These are phyloP conservation scores for Hypomesus transpacificus DNA, from an alignment of 2,113 vertebrate species.

Conservation along the genomic window DNA sequence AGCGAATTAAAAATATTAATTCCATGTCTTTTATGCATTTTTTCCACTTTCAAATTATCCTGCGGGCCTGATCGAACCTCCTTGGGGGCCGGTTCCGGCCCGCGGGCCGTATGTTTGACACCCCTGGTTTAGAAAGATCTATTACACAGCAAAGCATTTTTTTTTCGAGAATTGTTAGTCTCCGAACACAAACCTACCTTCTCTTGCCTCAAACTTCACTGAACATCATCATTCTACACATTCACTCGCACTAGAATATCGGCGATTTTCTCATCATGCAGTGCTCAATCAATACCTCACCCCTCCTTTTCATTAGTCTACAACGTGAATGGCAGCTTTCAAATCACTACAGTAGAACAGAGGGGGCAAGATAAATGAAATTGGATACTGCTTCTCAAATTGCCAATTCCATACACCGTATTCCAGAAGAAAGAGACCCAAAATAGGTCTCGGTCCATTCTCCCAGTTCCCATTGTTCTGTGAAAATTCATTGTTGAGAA, in stretches of 20 bases:
- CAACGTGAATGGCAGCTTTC: neutral
- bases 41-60: too few species aligned
- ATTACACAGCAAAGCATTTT: neutral
- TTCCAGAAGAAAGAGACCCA: neutral
- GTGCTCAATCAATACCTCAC: neutral
- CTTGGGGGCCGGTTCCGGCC: too few species aligned
- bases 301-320: too few species aligned
- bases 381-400: constrained; percentile 7
- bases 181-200: too few species aligned
- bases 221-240: neutral
- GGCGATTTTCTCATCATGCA: neutral
- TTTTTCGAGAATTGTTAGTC: too few species aligned
- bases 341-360: neutral
- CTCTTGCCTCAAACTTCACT: too few species aligned
- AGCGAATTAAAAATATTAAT: too few species aligned
- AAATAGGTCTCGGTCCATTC: neutral
- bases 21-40: too few species aligned
- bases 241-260: neutral
- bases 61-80: too few species aligned
- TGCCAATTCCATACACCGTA: neutral
- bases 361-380: neutral
- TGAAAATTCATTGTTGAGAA: neutral
- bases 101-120: too few species aligned
- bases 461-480: neutral
- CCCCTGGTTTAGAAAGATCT: too few species aligned